Base-by-base conservation (phyloP, 2,113 vertebrate species). In the Trematomus loennbergii region DNA sequence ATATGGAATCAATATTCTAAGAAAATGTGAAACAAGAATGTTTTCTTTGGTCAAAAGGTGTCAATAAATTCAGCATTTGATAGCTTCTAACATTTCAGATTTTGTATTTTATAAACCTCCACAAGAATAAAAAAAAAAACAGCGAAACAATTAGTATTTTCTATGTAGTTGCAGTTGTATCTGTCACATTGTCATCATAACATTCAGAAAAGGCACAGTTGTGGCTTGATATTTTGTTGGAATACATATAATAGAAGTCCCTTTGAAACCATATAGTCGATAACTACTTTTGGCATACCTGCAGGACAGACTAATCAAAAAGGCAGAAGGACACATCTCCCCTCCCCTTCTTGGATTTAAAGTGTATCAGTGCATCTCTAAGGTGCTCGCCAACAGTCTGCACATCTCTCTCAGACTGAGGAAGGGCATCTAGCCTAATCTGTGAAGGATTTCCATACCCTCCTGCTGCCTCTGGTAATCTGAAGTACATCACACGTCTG, bases 381-480 rank as follows among this genome's bases (percentile, higher is more conserved):
- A 68, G 49, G 57, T 57, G 58, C 72, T 84, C 81, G 60, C 50
- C 86, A 82, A 75, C 71, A 81, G 75, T 80, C 81, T 36, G 77
- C 74, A 73, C 83, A 76, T 75, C 76, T 84, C 49, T 49, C 72
- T 81, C 61, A 80, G 67, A 84, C 79, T 63, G 63, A 55, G 70
- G 79, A 92, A 90, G 89, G 89, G 84, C 89, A 93, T 93, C 89
- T 40, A 40, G 36, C 8, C 8, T 92, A 85, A 92, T 93, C 88
- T 84, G 76, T 29, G 61, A 57, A 89, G 78, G 83, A 88, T 93
- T 94, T 93, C 85, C 82, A 91, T 91, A 89, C 85, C 87, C 84
- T 83, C 79, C 84, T 57, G 53, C 78, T 20, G 72, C 90, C 83
- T 82, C 57, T 8, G 29, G 79, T 90, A 91, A 94, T 93, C 88